These are phyloP conservation scores for Tor tambroides DNA, from an alignment of 2,113 vertebrate genomes.

Conservation along the genomic window DNA sequence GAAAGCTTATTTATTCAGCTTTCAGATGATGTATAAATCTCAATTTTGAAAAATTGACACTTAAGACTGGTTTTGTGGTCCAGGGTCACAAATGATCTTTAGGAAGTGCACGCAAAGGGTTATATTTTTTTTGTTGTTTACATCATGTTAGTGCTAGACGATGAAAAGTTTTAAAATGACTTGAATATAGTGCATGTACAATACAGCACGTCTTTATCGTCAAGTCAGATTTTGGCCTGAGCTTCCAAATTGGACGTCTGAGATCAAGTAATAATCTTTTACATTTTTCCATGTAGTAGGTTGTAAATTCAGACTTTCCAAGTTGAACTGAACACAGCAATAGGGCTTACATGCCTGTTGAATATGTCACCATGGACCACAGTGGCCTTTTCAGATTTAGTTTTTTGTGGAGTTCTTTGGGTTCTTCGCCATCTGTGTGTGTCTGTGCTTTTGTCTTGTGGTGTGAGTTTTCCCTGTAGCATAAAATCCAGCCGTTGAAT, in stretches of 20 bases:
- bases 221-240: background rate
- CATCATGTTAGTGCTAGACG: background rate
- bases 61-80: no score
- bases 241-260: background rate
- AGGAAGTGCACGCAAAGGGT: background rate
- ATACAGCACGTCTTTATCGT: background rate
- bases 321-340: background rate
- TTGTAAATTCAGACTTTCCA: background rate
- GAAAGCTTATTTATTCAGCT: no score
- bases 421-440: background rate
- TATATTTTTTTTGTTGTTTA: background rate
- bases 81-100: no score
- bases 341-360: background rate
- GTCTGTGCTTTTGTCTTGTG: background rate
- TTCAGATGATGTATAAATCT: no score
- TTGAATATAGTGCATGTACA: background rate
- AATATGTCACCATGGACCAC: background rate
- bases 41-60: no score
- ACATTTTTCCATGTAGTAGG: background rate
- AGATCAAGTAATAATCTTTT: background rate
- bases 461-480: background rate
- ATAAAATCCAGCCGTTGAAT: constrained; percentile 30
- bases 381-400: background rate
- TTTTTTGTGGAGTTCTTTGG: background rate
- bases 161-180: background rate